Base-by-base conservation (phyloP, 2,113 vertebrate genomes). In the Geothlypis trichas region DNA sequence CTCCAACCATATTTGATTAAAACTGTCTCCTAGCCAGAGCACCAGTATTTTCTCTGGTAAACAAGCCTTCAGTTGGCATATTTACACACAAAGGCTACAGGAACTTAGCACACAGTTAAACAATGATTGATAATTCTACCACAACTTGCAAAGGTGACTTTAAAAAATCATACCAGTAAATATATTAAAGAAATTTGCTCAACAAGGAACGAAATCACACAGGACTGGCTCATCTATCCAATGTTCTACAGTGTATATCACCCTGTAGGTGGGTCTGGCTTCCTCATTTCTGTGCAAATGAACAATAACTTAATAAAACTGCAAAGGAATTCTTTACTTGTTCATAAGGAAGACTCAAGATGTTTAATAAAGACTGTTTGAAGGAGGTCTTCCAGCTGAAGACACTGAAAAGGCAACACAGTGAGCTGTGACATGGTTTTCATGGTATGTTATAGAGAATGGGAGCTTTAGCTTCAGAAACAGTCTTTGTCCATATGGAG, bases 1-100 rank as follows among this genome's bases (percentile, higher is more conserved):
- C 89, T 83, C 63, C 67, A 93, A 66, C 84, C 82, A 41, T 44
- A 52, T 93, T 96, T 94, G 93, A 95, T 96, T 96, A 96, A 96
- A 97, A 80, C 62, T 88, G 82, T 93, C 87, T 95, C 87, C 90
- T 26, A 77, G 63, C 75, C 90, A 86, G 67, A 86, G 87, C 47
- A 90, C 75, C 87, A 90, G 67, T 93, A 93, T 96, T 90, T 96
- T 52, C 89, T 94, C 95, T 71, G 67, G 84, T 87, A 96, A 96
- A 94, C 82, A 93, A 95, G 91, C 74, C 77, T 91, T 93, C 91
- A 54, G 49, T 19, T 87, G 88, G 90, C 92, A 93, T 94, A 95
- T 96, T 95, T 96, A 89, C 83, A 95, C 85, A 90, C 66, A 94
- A 90, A 89, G 66, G 41, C 92, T 93, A 87, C 31, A 84, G 62